Percentiles rank a stretch among this genome's conserved stretches.
phyloP scores from a whole-genome alignment of 2,888 invertebrate genomes.

The Torymus auratus region DNA sequence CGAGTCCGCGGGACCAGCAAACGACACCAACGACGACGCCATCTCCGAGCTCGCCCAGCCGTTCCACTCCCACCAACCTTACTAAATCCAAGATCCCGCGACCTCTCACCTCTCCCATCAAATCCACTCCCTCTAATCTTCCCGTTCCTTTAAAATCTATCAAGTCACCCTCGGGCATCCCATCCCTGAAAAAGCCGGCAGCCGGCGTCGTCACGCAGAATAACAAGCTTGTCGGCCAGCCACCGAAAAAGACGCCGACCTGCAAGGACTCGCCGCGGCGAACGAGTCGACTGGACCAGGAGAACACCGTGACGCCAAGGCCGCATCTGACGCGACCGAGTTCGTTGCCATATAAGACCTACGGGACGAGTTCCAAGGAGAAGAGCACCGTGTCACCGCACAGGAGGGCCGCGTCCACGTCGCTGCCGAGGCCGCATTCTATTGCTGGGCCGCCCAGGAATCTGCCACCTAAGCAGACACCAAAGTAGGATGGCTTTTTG shows the following conservation, averaged over 20 bases:
- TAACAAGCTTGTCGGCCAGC: slow-evolving; percentile 42
- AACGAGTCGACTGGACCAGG: slow-evolving; percentile 83
- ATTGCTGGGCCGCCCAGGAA: slow-evolving; percentile 65
- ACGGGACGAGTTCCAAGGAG: slow-evolving; percentile 68
- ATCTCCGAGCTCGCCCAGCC: slow-evolving; percentile 73
- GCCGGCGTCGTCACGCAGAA: neutral
- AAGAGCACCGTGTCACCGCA: slow-evolving; percentile 75
- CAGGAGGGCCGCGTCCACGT: slow-evolving; percentile 84
- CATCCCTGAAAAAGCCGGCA: slow-evolving; percentile 69
- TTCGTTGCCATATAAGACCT: slow-evolving; percentile 81
- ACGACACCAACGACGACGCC: slow-evolving; percentile 57
- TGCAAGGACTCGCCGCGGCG: slow-evolving; percentile 70
- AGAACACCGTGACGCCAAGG: slow-evolving; percentile 73
- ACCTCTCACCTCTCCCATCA: slow-evolving; percentile 85
- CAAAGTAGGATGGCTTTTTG: slow-evolving; percentile 75
- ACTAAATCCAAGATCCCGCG: slow-evolving; percentile 86
- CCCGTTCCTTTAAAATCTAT: slow-evolving; percentile 38
- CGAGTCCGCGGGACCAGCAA: slow-evolving; percentile 23
- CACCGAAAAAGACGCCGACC: slow-evolving; percentile 31
- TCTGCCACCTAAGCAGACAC: slow-evolving; percentile 69
- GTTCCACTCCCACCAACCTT: slow-evolving; percentile 65
- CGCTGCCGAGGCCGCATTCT: slow-evolving; percentile 79
- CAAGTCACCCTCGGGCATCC: slow-evolving; percentile 71
- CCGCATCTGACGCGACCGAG: slow-evolving; percentile 80
- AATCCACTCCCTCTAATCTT: slow-evolving; percentile 65